Evolutionary conservation across 2,888 invertebrate species (phyloP), one percentile per base, ranked within the genome.

Genomic region (Bombylius major): DNA sequence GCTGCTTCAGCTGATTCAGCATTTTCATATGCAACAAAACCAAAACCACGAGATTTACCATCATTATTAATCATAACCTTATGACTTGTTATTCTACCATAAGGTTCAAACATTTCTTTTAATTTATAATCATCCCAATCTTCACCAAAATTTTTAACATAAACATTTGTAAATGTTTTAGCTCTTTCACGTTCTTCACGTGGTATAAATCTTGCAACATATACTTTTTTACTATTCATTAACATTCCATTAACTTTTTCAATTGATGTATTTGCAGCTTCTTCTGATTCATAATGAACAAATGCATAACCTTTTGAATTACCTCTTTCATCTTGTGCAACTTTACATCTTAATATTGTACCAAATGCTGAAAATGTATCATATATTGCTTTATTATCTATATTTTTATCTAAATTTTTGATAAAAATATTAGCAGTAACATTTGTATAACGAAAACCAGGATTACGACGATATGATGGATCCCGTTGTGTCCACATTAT

Each of bases 401-500:
- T 99, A 62, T 86, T 86, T 76, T 94, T 97, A 75, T 99, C 96
- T 75, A 99, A 78, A 75, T 99, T 99, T 78, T 99, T 99, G 69
- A 99, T 99, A 77, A 99, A 99, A 60, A 99, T 96, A 78, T 99
- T 99, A 60, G 98, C 98, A 63, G 97, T 95, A 58, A 96, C 96
- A 62, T 95, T 95, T 76, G 93, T 92, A 23, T 23, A 23, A 23
- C 23, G 23, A 23, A 23, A 23, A 23, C 23, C 23, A 58, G 99
- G 99, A 61, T 98, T 98, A 76, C 96, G 95, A 66, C 99, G 86
- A 61, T 98, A 82, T 42, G 96, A 96, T 49, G 98, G 98, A 79
- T 99, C 99, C 69, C 99, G 86, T 77, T 99, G 98, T 61, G 98
- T 97, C 99, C 99, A 99, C 99, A 99, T 99, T 70, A 99, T 99